phyloP scores from a whole-genome alignment of 2,797 vertebrate genomes.

The Melanotaenia pygmaea region DNA sequence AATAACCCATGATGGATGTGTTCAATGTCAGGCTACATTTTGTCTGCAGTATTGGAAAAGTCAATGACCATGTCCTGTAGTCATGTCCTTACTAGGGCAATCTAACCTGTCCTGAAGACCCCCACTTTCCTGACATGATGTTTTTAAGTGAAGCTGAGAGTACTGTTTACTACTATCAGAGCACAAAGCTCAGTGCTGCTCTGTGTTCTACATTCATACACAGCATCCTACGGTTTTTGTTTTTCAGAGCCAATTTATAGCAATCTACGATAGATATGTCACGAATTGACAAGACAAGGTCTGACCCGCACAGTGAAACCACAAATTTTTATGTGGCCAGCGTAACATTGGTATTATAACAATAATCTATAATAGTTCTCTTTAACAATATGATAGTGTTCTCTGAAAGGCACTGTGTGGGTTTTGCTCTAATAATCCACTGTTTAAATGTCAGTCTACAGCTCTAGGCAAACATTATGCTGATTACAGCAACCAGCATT shows the following conservation, averaged over 20 bases:
- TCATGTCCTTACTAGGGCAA: slow-evolving; percentile 16
- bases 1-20: slow-evolving; percentile 12
- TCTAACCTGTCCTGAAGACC: slow-evolving; percentile 15
- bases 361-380: slow-evolving; percentile 49
- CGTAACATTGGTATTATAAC: slow-evolving; percentile 43
- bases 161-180: slow-evolving; percentile 19
- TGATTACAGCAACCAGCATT: slow-evolving; percentile 68
- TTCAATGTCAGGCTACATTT: slow-evolving; percentile 15
- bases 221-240: slow-evolving; percentile 26
- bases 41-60: slow-evolving; percentile 5
- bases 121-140: slow-evolving; percentile 21
- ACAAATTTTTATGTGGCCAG: slow-evolving; percentile 27
- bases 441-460: slow-evolving; percentile 71
- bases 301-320: slow-evolving; percentile 32
- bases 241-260: slow-evolving; percentile 49
- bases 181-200: slow-evolving; percentile 9
- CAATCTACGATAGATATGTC: slow-evolving; percentile 43
- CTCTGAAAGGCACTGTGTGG: slow-evolving; percentile 51
- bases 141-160: slow-evolving; percentile 27
- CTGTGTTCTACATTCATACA: slow-evolving; percentile 31
- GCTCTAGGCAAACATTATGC: slow-evolving; percentile 68
- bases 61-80: slow-evolving; percentile 23
- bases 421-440: slow-evolving; percentile 68
- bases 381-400: slow-evolving; percentile 58
- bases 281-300: slow-evolving; percentile 30